These are phyloP conservation scores for Cardiocondyla obscurior DNA, from an alignment of 1,140 invertebrate genomes.

Conservation along the genomic window DNA sequence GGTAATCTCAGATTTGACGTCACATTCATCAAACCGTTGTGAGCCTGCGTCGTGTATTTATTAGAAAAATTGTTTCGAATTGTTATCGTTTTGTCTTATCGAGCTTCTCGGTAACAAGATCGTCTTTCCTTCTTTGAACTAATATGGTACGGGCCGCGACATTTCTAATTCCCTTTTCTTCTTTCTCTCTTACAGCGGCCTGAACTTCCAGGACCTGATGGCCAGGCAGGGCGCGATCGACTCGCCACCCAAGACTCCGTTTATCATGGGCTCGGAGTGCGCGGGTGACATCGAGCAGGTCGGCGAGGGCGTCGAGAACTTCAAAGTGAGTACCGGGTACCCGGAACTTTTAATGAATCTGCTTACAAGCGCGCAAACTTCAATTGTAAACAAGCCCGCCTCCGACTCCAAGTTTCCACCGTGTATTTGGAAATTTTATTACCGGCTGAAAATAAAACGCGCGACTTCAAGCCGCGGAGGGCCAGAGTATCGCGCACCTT, in stretches of 20 bases:
- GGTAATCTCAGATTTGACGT: no score
- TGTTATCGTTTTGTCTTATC: no score
- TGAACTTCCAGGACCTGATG: constrained; percentile 95
- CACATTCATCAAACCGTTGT: no score
- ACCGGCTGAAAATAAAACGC: not conserved
- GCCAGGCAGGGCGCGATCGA: constrained; percentile 93
- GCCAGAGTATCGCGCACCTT: not conserved
- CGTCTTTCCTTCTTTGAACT: no score
- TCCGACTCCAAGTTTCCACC: not conserved
- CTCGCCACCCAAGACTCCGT: constrained; percentile 92
- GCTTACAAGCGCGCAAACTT: constrained; percentile 1
- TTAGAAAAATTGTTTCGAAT: no score
- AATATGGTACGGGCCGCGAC: no score
- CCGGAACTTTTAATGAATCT: constrained; percentile 42
- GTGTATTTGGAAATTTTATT: constrained; percentile 12
- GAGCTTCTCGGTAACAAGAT: no score
- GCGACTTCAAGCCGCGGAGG: no score
- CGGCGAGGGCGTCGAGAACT: constrained; percentile 92
- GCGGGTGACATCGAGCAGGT: constrained; percentile 92
- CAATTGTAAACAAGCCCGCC: constrained; percentile 27
- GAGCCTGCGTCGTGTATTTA: no score
- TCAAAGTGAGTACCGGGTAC: constrained; percentile 88
- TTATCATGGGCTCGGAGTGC: constrained; percentile 95
- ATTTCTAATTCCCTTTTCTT: no score
- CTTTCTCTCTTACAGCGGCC: constrained; percentile 85